Percentiles rank a stretch among this genome's conserved stretches.
phyloP scores from a whole-genome alignment of 92 coral and sea anemone species.

The Heliopora coerulea region DNA sequence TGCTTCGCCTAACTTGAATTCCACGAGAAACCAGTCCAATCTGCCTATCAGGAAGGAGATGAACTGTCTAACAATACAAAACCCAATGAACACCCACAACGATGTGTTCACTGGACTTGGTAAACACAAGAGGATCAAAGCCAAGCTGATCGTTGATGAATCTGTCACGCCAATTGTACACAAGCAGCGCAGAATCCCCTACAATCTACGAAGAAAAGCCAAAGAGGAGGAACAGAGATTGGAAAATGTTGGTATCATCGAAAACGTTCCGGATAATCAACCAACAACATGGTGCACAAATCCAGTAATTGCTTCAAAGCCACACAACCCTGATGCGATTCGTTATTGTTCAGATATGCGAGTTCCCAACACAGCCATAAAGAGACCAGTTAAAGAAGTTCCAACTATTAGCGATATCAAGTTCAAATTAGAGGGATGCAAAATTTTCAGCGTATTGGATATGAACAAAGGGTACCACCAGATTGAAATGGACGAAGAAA shows the following conservation, averaged over 20 bases:
- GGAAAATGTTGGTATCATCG: slow-evolving; percentile 61
- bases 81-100: no score
- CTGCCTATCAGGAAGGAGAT: no score
- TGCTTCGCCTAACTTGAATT: no score
- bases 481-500: slow-evolving; percentile 59
- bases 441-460: slow-evolving; percentile 58
- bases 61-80: no score
- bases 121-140: slow-evolving; percentile 13
- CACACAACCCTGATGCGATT: slow-evolving; percentile 58
- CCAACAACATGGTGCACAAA: slow-evolving; percentile 70
- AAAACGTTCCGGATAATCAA: slow-evolving; percentile 56
- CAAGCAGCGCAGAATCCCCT: slow-evolving; percentile 43
- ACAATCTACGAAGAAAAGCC: slow-evolving; percentile 44
- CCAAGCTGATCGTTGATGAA: slow-evolving; percentile 65
- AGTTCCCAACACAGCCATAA: slow-evolving; percentile 61
- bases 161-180: slow-evolving; percentile 37
- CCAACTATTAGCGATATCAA: slow-evolving; percentile 24
- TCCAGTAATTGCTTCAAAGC: slow-evolving; percentile 63
- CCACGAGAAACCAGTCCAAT: no score
- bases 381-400: slow-evolving; percentile 52
- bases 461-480: slow-evolving; percentile 72
- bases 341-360: slow-evolving; percentile 70
- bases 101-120: slow-evolving; percentile 38
- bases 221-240: slow-evolving; percentile 55
- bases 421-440: slow-evolving; percentile 44